These are phyloP conservation scores for Pantherophis vulpinus DNA, from an alignment of 2,797 vertebrate genomes.

Conservation along the genomic window DNA sequence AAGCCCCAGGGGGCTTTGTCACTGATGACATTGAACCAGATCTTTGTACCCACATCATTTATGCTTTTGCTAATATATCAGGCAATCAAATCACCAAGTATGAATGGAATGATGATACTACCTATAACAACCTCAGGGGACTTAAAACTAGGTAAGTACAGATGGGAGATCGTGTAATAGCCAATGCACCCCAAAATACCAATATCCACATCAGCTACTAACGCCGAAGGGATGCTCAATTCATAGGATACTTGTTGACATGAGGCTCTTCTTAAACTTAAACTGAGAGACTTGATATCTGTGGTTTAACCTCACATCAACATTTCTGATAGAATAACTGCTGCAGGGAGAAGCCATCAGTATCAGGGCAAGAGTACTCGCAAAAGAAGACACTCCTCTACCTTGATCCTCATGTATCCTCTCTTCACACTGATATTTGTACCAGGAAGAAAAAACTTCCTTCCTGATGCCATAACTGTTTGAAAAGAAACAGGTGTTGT, in stretches of 20 bases:
- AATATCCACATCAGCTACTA: not conserved
- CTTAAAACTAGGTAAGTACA: constrained; percentile 77
- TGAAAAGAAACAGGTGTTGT: not conserved
- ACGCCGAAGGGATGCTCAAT: not conserved
- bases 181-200: not conserved
- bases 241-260: not conserved
- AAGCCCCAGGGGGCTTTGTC: constrained; percentile 69
- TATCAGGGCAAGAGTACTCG: not conserved
- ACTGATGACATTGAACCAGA: constrained; percentile 77
- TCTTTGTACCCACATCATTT: constrained; percentile 85
- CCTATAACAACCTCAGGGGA: constrained; percentile 69
- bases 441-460: not conserved
- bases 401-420: not conserved
- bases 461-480: not conserved
- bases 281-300: not conserved
- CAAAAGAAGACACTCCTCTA: not conserved
- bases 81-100: constrained; percentile 67
- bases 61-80: constrained; percentile 79
- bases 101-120: constrained; percentile 79
- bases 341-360: not conserved
- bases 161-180: no score
- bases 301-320: not conserved
- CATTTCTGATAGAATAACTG: not conserved
- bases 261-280: not conserved
- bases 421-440: not conserved